Percentiles rank a stretch among this genome's conserved stretches.
Conservation (phyloP, 1,140 invertebrate genomes). For the Drosophila eugracilis region DNA sequence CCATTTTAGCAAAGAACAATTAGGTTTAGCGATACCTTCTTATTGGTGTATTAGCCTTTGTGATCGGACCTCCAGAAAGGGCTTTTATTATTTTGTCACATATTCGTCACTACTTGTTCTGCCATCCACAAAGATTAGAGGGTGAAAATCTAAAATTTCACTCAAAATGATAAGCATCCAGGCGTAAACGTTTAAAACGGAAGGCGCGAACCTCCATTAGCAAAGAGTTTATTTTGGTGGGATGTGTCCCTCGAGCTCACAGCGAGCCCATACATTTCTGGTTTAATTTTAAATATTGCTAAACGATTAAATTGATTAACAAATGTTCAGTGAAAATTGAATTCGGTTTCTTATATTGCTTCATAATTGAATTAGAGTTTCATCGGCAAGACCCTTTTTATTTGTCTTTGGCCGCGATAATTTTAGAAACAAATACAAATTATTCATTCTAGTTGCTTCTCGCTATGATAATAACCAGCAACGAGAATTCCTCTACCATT, state of each 20-base stretch:
- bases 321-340: conserved; percentile 1
- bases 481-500: not conserved
- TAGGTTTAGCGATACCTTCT: no score
- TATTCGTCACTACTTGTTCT: no score
- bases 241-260: not conserved
- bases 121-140: no score
- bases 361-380: conserved; percentile 11
- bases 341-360: not conserved
- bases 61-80: no score
- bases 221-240: conserved; percentile 19
- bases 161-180: no score
- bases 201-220: conserved; percentile 7
- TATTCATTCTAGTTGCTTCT: conserved; percentile 2
- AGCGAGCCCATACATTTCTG: conserved; percentile 14
- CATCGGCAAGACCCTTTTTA: not conserved
- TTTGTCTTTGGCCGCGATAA: not conserved
- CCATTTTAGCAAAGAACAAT: no score
- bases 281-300: conserved; percentile 32
- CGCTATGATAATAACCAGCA: not conserved
- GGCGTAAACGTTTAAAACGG: conserved; percentile 9
- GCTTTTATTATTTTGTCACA: no score
- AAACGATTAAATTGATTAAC: conserved; percentile 10
- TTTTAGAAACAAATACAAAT: conserved; percentile 6
- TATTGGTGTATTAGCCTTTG: no score
- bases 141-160: no score